Conservation (phyloP, 64 coral and sea anemone genomes). For the Hydrozoanthus tunicans region DNA sequence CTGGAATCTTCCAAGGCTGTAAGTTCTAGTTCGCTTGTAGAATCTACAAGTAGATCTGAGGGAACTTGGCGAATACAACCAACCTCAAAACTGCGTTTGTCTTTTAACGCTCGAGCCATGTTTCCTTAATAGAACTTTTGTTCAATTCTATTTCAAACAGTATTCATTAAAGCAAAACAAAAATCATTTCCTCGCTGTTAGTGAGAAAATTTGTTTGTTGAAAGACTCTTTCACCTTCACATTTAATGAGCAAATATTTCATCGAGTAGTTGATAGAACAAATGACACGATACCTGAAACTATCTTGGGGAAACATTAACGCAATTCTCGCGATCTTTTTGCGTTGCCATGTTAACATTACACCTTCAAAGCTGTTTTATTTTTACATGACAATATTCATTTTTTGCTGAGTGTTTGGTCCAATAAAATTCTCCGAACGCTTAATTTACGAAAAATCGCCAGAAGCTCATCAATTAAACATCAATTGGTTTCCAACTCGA, state of each 20-base stretch:
- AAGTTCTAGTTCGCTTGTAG: constrained; percentile 9
- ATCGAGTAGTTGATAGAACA: background rate
- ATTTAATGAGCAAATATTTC: constrained; percentile 13
- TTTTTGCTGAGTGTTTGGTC: background rate
- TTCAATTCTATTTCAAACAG: background rate
- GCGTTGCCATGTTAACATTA: constrained; percentile 53
- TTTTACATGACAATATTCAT: constrained; percentile 18
- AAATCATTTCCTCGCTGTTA: background rate
- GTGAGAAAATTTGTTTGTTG: background rate
- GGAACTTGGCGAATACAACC: constrained; percentile 79
- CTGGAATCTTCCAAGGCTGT: background rate
- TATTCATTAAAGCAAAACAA: background rate
- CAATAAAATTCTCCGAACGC: constrained; percentile 20
- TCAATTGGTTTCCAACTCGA: background rate
- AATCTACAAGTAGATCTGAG: background rate
- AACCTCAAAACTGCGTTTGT: constrained; percentile 34
- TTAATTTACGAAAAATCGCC: background rate
- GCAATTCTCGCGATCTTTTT: background rate
- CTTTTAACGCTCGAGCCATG: constrained; percentile 19
- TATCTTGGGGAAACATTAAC: background rate
- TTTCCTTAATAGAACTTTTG: background rate
- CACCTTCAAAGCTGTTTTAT: constrained; percentile 29
- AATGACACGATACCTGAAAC: background rate
- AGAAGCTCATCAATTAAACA: constrained; percentile 41
- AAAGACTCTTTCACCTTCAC: background rate